Evolutionary conservation across 2,888 invertebrate genomes (phyloP), one percentile per base, ranked within the genome.

Genomic region (Leptinotarsa tumamoca): DNA sequence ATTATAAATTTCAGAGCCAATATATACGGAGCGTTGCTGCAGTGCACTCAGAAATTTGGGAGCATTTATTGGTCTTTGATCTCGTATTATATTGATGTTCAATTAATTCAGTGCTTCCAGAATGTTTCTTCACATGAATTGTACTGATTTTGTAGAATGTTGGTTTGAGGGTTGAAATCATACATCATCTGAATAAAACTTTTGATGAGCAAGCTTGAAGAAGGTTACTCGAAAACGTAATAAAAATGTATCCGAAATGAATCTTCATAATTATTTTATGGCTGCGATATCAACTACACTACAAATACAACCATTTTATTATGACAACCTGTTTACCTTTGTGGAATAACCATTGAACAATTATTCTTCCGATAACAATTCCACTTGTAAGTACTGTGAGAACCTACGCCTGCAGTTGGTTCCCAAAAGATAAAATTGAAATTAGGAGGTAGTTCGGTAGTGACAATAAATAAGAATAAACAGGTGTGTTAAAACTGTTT

Each of bases 381-480:
- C 71, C 75, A 79, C 79, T 79, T 78, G 78, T 21, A 21, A 21
- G 21, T 71, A 74, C 74, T 82, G 82, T 82, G 82, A 78, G 82
- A 82, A 82, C 79, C 75, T 74, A 73, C 68, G 56, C 27, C 63
- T 27, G 51, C 18, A 58, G 74, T 73, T 75, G 74, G 76, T 80
- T 80, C 82, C 77, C 81, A 81, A 81, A 81, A 79, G 75, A 78
- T 82, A 82, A 82, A 82, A 81, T 82, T 79, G 74, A 81, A 81
- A 80, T 81, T 71, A 79, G 13, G 52, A 77, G 72, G 69, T 72
- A 56, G 74, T 73, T 63, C 54, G 68, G 54, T 54, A 69, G 66
- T 54, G 10, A 52, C 49, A 54, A n/a, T 21, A 21, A 70, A 74
- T 54, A 63, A 4, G 33, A n/a, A 63, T 63, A 10, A 63, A 63